Evolutionary conservation across 1,140 invertebrate genomes (phyloP), one percentile per base, ranked within the genome.

Genomic region (Pachypsylla venusta): DNA sequence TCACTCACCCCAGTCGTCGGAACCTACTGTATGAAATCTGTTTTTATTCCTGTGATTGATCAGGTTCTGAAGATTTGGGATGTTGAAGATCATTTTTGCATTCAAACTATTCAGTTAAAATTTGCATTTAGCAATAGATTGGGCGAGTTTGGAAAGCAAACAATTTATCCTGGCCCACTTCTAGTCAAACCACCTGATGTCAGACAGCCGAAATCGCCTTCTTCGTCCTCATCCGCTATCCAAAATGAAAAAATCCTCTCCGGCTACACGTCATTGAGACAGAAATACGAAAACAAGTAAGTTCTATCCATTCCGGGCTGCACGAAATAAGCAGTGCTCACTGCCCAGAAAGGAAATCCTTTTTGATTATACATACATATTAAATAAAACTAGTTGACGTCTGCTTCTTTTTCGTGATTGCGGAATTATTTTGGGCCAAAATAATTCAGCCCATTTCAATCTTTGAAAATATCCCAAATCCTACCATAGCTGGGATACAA

Each of bases 21-120:
- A n/a, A n/a, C n/a, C n/a, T n/a, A n/a, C n/a, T n/a, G n/a, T n/a
- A n/a, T n/a, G n/a, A n/a, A n/a, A 30, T 25, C 24, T 56, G 5
- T 19, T 53, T 25, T 60, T 60, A 28, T 30, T 59, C 25, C 59
- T 54, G 59, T 60, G 57, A 57, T 64, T 30, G 35, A 64, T 1
- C 62, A 78, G 77, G 66, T 67, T 14, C 26, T 79, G 1, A 72
- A 77, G 64, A 69, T 78, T 19, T 79, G 77, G 76, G 74, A 76
- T 54, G 58, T 78, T 25, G 72, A 71, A 57, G 74, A 76, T 58
- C 71, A 76, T 28, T 71, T 66, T 28, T 70, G 75, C 28, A 65
- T 77, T 5, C 76, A 79, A 66, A 74, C 70, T 0, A 61, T 79
- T 4, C 70, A 71, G 56, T 64, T 78, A 3, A 70, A 73, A 39